Evolutionary conservation across 1,140 invertebrate genomes (phyloP).

Genomic region (Diorhabda carinulata): DNA sequence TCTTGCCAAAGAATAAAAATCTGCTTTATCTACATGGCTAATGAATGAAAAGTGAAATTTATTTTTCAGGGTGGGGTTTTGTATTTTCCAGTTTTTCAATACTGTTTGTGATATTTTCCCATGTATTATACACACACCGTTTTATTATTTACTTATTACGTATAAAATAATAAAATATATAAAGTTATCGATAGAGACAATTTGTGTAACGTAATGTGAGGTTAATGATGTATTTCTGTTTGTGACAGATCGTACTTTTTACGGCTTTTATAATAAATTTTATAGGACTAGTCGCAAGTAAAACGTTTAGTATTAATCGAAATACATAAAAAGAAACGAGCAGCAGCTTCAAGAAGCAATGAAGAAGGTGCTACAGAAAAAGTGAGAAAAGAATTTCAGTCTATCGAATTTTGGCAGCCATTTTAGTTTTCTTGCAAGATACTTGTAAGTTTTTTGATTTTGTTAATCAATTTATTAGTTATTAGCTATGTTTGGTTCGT

Average conservation of each 20-base stretch:
- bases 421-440: conserved; percentile 33
- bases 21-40: conserved; percentile 18
- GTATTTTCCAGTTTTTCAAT: conserved; percentile 20
- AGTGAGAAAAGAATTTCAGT: conserved; percentile 30
- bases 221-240: conserved; percentile 20
- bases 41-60: conserved; percentile 16
- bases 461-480: conserved; percentile 13
- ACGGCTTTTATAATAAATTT: conserved; percentile 11
- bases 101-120: conserved; percentile 9
- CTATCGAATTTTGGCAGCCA: conserved; percentile 31
- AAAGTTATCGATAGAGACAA: conserved; percentile 24
- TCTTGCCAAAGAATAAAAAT: conserved; percentile 7
- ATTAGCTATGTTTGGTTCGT: conserved; percentile 2
- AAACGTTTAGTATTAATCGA: conserved; percentile 1
- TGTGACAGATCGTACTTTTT: conserved; percentile 24
- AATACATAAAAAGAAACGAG: neutral
- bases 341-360: conserved; percentile 9
- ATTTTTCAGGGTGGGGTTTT: conserved; percentile 26
- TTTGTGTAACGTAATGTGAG: conserved; percentile 20
- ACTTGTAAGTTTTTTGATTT: conserved; percentile 38
- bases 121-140: neutral
- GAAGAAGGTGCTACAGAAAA: conserved; percentile 17
- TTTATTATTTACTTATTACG: neutral
- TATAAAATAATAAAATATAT: neutral
- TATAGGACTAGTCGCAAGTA: neutral